Base-by-base conservation (phyloP, 2,888 invertebrate species). In the Willowsia nigromaculata region DNA sequence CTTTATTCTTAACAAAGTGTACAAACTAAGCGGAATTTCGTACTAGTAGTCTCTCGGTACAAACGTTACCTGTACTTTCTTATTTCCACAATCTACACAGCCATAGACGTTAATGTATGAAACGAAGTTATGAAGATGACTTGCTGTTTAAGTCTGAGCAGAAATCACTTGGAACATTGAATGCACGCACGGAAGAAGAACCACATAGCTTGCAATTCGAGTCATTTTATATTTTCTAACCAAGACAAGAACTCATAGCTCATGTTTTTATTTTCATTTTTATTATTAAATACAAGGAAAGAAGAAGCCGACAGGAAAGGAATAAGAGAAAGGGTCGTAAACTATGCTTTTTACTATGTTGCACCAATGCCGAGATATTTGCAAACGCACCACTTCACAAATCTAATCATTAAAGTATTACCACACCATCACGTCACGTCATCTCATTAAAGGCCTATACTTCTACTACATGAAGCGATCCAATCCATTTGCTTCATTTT, bases 251-350 rank as follows among this genome's bases (percentile, higher is more conserved):
- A 25, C n/a, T 30, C 27, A 27, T 27, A 5, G 56, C 56, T 56
- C 18, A 30, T 33, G n/a, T 37, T 68, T 0, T 11, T 4, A 7
- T 30, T n/a, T 47, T 47, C 47, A n/a, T 53, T 68, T 84, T 84
- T 71, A 84, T 71, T 50, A 84, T 53, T 84, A 71, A 71, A 71
- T 25, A 25, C 18, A 68, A n/a, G 7, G 22, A 74, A 33, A 56
- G 71, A 40, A 71, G 84, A 15, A 59, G 76, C 30, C 85, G 74
- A 76, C 74, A 76, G 25, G 74, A 85, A 27, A 22, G 74, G 47
- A 74, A 25, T 43, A 74, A 74, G 37, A 11, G 40, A 18, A 68
- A 74, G n/a, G 74, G 22, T 85, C 85, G 76, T 85, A 85, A 85
- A 85, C 9, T n/a, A 13, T 25, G 43, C 30, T 30, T 68, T 85